phyloP scores from a whole-genome alignment of 2,113 vertebrate genomes.

The Garra rufa region DNA sequence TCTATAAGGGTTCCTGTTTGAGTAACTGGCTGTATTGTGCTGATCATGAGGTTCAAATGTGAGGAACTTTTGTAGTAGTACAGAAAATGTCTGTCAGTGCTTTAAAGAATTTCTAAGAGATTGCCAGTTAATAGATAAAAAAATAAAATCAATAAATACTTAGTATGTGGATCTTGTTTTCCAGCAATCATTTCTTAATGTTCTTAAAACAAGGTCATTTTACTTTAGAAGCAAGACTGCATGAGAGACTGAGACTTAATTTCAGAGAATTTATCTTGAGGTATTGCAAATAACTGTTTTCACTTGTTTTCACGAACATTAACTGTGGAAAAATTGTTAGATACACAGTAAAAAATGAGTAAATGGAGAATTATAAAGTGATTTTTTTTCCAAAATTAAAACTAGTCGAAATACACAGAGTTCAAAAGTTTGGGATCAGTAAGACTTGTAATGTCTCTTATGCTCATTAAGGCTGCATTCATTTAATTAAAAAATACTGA shows the following conservation, averaged over 20 bases:
- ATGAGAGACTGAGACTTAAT: background rate
- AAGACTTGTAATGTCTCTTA: no score
- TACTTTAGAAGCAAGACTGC: background rate
- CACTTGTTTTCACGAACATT: background rate
- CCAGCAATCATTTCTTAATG: background rate
- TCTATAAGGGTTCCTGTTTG: background rate
- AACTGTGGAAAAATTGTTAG: background rate
- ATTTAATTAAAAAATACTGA: no score
- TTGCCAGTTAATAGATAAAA: background rate
- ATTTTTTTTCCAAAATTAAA: no score
- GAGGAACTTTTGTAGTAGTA: background rate
- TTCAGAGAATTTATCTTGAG: background rate
- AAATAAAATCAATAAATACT: background rate
- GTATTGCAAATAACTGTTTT: no score
- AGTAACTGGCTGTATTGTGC: background rate
- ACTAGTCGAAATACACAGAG: background rate
- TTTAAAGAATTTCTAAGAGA: background rate
- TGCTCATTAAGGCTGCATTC: no score
- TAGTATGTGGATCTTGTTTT: background rate
- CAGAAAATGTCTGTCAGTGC: background rate
- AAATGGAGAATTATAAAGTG: no score
- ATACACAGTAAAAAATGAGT: background rate
- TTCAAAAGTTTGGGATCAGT: no score
- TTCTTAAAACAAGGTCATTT: background rate
- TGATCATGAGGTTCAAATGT: background rate